Base-by-base conservation (phyloP, 1,140 invertebrate species). In the Arctopsyche grandis region DNA sequence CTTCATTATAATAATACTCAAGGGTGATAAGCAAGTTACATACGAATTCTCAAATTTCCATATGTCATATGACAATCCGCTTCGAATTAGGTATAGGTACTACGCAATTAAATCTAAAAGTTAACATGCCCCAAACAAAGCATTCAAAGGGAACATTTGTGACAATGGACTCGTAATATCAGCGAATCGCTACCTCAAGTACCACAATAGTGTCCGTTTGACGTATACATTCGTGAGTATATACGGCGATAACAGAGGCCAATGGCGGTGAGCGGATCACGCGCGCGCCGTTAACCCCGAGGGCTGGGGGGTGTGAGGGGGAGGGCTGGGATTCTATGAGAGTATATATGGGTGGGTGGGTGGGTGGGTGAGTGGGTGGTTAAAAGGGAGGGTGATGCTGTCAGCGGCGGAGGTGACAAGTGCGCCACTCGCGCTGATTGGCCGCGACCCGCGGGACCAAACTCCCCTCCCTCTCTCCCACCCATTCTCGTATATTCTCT, bases 361-460 rank as follows among this genome's bases (percentile, higher is more conserved):
- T 22, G 69, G 63, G 7, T 43, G 66, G 24, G 22, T 26, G 38
- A 38, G 69, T 43, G 48, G 24, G 24, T 22, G 69, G 63, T 43
- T 12, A 10, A n/a, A 56, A 69, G 69, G 24, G 77, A n/a, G 75
- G 78, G 60, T 52, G 73, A 66, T 48, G 75, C 81, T 82, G 81
- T 82, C 81, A 82, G 74, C 81, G 77, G 26, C 58, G 48, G 70
- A 82, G 81, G 81, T 82, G 81, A 82, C 81, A 82, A 82, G 75
- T 82, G 79, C 81, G 75, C 78, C 79, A 82, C 81, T 82, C 77
- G 81, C 81, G 79, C 77, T 82, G 81, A 82, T 82, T 82, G 79
- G 81, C 12, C 81, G 66, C 75, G 56, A 38, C 81, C 70, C 81
- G 44, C 22, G 69, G 74, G 74, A 29, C 16, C 60, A 46, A 1